Evolutionary conservation across 1,140 invertebrate genomes (phyloP).

Genomic region (Nasonia giraulti): DNA sequence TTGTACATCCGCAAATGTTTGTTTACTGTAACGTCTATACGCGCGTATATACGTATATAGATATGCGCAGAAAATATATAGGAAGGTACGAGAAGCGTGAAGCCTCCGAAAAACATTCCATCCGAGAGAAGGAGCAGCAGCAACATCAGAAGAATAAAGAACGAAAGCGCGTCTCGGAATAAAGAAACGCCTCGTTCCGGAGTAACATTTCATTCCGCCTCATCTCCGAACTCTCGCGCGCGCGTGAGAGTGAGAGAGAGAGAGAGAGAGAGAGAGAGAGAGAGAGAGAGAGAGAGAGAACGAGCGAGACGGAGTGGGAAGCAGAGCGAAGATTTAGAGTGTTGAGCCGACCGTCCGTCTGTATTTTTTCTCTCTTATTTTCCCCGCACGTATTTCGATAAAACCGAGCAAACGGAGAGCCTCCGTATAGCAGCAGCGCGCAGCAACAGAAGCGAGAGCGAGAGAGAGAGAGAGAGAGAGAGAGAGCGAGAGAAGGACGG

Average conservation of each 20-base stretch:
- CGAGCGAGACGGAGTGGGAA: too few relatives aligned
- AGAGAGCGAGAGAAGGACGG: slow-evolving; percentile 7
- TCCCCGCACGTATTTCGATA: slow-evolving; percentile 46
- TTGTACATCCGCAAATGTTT: neutral
- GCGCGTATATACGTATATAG: too few relatives aligned
- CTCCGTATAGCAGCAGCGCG: slow-evolving; percentile 5
- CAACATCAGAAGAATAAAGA: neutral
- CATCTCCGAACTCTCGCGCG: neutral
- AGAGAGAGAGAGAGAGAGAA: too few relatives aligned
- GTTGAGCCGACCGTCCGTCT: slow-evolving; percentile 19
- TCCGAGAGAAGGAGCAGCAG: neutral
- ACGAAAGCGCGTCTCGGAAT: neutral
- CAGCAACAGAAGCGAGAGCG: neutral
- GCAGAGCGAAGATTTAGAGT: neutral
- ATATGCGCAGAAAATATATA: too few relatives aligned
- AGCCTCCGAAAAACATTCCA: neutral
- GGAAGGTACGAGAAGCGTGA: neutral
- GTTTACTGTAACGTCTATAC: neutral
- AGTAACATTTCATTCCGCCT: slow-evolving; percentile 37
- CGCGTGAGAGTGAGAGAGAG: too few relatives aligned
- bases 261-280: too few relatives aligned
- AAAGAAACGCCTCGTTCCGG: neutral
- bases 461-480: slow-evolving; percentile 8
- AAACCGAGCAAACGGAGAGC: slow-evolving; percentile 50
- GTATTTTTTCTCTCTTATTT: slow-evolving; percentile 3